phyloP scores from a whole-genome alignment of 2,113 vertebrate genomes.

The Todiramphus chloris region DNA sequence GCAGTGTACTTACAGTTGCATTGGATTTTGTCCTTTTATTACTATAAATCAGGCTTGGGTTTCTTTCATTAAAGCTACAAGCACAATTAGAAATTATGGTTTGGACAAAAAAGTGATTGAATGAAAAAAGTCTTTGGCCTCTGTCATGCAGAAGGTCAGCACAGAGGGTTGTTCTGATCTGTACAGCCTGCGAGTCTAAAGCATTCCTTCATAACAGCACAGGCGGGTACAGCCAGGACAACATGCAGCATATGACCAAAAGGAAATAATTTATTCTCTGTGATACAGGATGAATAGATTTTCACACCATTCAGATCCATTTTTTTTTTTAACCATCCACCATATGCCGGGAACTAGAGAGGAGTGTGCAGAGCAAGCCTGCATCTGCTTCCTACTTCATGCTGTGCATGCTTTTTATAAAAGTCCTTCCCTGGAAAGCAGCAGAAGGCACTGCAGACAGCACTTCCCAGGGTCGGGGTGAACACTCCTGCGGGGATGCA shows the following conservation, averaged over 20 bases:
- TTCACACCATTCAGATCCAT: slow-evolving; percentile 37
- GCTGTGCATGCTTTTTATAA: slow-evolving; percentile 14
- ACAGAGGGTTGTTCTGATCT: background rate
- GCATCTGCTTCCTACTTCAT: slow-evolving; percentile 50
- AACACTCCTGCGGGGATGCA: background rate
- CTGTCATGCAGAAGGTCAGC: background rate
- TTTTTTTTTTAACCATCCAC: slow-evolving; percentile 20
- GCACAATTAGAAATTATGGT: background rate
- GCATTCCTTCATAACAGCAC: slow-evolving; percentile 24
- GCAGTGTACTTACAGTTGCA: fast-evolving
- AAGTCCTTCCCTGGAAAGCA: background rate
- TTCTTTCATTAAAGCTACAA: background rate
- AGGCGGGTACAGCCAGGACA: background rate
- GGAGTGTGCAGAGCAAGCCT: background rate
- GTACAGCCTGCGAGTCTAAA: background rate
- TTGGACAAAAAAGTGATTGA: background rate
- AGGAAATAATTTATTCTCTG: slow-evolving; percentile 54
- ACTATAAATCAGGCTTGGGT: background rate
- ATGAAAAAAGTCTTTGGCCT: background rate
- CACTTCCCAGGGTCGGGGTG: background rate
- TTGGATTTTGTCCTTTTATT: background rate
- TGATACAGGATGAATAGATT: slow-evolving; percentile 47
- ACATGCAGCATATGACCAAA: background rate
- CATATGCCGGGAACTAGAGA: slow-evolving; percentile 13
- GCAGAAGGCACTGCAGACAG: background rate